phyloP scores from a whole-genome alignment of 2,113 vertebrate genomes.

The Antidorcas marsupialis region DNA sequence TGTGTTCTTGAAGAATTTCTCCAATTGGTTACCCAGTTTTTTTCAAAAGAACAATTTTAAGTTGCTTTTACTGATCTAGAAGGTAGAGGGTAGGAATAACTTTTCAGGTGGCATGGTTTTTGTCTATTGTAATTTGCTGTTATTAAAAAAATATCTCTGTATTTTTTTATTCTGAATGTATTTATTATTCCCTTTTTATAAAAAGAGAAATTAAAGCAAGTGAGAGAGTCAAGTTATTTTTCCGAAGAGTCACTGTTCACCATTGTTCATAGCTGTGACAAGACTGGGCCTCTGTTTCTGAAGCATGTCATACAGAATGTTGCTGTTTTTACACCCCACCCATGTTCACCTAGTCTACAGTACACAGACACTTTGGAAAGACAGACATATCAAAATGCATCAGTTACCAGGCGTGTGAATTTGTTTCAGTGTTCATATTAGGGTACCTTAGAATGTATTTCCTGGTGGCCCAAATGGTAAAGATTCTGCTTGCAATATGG shows the following conservation, averaged over 20 bases:
- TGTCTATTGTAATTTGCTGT: not conserved
- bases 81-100: not conserved
- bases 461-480: not conserved
- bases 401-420: not conserved
- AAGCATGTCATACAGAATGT: not conserved
- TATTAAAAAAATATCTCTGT: not conserved
- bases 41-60: not conserved
- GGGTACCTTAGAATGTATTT: not conserved
- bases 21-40: not conserved
- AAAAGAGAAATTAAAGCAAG: not conserved
- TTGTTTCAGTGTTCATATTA: not conserved
- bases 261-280: not conserved
- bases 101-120: not conserved
- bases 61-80: not conserved
- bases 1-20: not conserved
- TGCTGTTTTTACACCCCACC: not conserved
- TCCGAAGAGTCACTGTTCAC: not conserved
- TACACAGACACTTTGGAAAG: not conserved
- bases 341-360: not conserved
- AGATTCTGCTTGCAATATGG: not conserved
- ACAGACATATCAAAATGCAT: not conserved
- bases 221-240: not conserved
- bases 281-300: not conserved
- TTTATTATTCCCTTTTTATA: not conserved
- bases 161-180: not conserved